Percentiles rank a stretch among this genome's conserved stretches.
Evolutionary conservation across 2,888 invertebrate species (phyloP).

Genomic region (Nemoura dubitans): DNA sequence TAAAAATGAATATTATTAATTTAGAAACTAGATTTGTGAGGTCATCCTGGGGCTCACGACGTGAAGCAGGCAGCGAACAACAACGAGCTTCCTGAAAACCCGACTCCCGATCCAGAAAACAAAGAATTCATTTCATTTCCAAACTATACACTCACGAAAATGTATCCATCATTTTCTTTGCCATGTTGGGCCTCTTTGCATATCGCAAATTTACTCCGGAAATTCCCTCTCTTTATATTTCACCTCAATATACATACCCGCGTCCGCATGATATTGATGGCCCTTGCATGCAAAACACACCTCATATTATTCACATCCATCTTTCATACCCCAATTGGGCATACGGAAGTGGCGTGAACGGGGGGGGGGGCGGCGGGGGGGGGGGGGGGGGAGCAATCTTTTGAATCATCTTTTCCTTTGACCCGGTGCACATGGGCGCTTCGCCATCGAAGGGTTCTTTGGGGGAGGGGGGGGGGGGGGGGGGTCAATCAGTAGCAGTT

Average conservation of each 20-base stretch:
- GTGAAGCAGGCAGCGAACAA: too few species aligned
- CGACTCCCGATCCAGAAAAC: too few species aligned
- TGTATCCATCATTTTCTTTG: too few species aligned
- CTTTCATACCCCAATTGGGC: not conserved
- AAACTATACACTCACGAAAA: too few species aligned
- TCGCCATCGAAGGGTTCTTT: not conserved
- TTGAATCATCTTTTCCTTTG: constrained; percentile 23
- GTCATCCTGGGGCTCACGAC: too few species aligned
- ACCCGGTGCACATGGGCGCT: not conserved
- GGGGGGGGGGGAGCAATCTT: not conserved
- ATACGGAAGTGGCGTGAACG: not conserved
- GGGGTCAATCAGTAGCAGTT: constrained; percentile 5
- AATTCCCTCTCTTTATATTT: not conserved
- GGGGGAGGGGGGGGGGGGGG: not conserved
- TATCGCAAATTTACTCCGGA: too few species aligned
- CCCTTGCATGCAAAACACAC: not conserved
- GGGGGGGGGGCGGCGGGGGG: not conserved
- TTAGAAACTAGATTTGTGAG: too few species aligned
- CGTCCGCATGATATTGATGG: not conserved
- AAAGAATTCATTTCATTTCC: too few species aligned
- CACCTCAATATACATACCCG: not conserved
- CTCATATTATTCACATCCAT: not conserved
- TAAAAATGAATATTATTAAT: too few species aligned
- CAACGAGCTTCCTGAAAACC: too few species aligned
- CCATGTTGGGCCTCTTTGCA: too few species aligned